A percentile compares a stretch with the other conserved stretches of the same genome.
Evolutionary conservation across 2,888 invertebrate genomes (phyloP).

Genomic region (Mesorhabditis spiculigera): DNA sequence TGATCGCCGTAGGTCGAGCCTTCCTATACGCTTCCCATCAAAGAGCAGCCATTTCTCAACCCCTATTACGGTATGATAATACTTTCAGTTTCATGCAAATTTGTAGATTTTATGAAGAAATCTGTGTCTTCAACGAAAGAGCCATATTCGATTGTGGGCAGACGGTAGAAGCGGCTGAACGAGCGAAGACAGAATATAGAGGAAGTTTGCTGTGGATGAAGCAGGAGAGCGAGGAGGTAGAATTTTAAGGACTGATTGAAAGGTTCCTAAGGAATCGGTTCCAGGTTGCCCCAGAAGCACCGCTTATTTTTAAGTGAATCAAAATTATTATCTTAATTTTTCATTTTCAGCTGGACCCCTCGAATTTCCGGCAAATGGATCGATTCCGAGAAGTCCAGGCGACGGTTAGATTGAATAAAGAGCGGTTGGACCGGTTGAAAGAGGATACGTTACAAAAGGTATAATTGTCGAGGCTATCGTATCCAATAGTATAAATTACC

Average conservation of each 20-base stretch:
- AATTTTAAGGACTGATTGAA: not conserved
- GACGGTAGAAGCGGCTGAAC: conserved; percentile 83
- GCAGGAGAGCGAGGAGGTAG: conserved; percentile 65
- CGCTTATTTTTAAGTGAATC: too few relatives aligned
- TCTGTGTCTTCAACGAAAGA: conserved; percentile 91
- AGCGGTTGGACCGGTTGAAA: conserved; percentile 79
- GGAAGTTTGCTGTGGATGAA: conserved; percentile 89
- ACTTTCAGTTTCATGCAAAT: too few relatives aligned
- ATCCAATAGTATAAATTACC: too few relatives aligned
- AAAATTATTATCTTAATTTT: too few relatives aligned
- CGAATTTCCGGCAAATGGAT: conserved; percentile 88
- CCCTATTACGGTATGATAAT: conserved; percentile 17
- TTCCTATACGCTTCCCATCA: conserved; percentile 36
- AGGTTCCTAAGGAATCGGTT: too few relatives aligned
- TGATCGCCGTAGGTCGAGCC: conserved; percentile 31
- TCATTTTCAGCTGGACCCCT: conserved; percentile 80
- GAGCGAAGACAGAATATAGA: conserved; percentile 87
- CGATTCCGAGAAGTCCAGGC: conserved; percentile 77
- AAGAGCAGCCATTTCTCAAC: conserved; percentile 20
- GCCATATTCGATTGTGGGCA: conserved; percentile 87
- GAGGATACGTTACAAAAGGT: conserved; percentile 82
- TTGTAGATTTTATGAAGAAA: conserved; percentile 71
- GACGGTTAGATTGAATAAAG: conserved; percentile 71
- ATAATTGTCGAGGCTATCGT: too few relatives aligned
- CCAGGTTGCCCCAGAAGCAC: too few relatives aligned